Evolutionary conservation across 2,888 invertebrate genomes (phyloP), one percentile per base, ranked within the genome.

Genomic region (Brachypalpus laphriformis): DNA sequence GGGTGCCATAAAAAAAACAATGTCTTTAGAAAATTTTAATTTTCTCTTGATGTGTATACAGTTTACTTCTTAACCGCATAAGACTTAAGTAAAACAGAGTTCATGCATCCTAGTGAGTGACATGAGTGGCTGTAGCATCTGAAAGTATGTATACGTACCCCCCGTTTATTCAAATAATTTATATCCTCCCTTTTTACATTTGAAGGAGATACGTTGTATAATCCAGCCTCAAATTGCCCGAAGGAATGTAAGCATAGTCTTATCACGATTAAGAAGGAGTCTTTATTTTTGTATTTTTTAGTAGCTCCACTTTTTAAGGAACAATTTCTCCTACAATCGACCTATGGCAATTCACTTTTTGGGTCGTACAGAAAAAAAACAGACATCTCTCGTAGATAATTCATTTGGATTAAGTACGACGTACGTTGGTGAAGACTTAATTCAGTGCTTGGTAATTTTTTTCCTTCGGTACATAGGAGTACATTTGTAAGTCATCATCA

Each of bases 221-320:
- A 66, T 66, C 66, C 66, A 14, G 37, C 37, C 66, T 66, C 49
- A 66, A 76, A 76, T 49, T 57, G 74, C 74, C 74, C 63, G 18
- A 49, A 63, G 74, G 74, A 45, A 74, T 54, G 74, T 74, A 66
- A 49, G 57, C 75, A 66, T 16, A 34, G 75, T 76, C 66, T 76
- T 76, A 76, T 76, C 75, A 57, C 66, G 66, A 76, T 76, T 76
- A 76, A 74, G 63, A 74, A 74, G 54, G 54, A 61, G 61, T 74
- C 51, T 51, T n/a, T 28, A 45, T 61, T 61, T 75, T 75, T 75
- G 34, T 31, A 49, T 28, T 20, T 57, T 45, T 56, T 42, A 42
- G 40, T 31, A 31, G 45, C 25, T 45, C 49, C 49, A 20, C n/a
- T 31, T 31, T 63, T 45, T 45, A 63, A 49, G 40, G 61, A 51